These are phyloP conservation scores for Plagodis pulveraria DNA, from an alignment of 2,888 invertebrate genomes.

Conservation along the genomic window DNA sequence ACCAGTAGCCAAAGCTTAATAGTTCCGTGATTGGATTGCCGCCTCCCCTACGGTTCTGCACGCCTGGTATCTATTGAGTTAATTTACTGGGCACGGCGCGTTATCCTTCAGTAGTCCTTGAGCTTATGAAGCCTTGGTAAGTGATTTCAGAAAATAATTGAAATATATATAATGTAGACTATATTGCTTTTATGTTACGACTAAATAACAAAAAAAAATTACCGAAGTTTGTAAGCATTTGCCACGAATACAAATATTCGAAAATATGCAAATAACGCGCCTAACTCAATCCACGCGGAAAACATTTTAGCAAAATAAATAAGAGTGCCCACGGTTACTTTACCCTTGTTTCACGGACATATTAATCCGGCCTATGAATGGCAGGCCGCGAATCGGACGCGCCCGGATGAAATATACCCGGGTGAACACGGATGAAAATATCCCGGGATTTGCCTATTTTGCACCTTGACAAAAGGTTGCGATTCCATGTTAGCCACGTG, in stretches of 20 bases:
- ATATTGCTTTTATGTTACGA: neutral
- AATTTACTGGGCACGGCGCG: conserved; percentile 55
- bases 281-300: conserved; percentile 15
- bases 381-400: conserved; percentile 32
- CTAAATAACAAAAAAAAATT: too few relatives aligned
- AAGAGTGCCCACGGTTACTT: conserved; percentile 24
- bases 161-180: conserved; percentile 6
- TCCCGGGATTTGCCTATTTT: conserved; percentile 31
- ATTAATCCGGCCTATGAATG: conserved; percentile 45
- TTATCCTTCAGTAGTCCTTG: conserved; percentile 21
- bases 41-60: conserved; percentile 59
- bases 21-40: conserved; percentile 72
- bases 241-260: neutral
- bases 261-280: conserved; percentile 12
- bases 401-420: conserved; percentile 28
- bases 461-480: conserved; percentile 10
- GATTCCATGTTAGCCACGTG: neutral
- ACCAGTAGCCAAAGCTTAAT: conserved; percentile 48
- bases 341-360: conserved; percentile 34
- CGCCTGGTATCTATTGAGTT: conserved; percentile 68
- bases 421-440: conserved; percentile 37
- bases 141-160: conserved; percentile 19
- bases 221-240: too few relatives aligned
- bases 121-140: conserved; percentile 11
- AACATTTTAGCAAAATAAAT: conserved; percentile 29